A percentile compares a stretch with the other conserved stretches of the same genome.
phyloP scores from a whole-genome alignment of 2,888 invertebrate species.

The Isoperla grammatica region DNA sequence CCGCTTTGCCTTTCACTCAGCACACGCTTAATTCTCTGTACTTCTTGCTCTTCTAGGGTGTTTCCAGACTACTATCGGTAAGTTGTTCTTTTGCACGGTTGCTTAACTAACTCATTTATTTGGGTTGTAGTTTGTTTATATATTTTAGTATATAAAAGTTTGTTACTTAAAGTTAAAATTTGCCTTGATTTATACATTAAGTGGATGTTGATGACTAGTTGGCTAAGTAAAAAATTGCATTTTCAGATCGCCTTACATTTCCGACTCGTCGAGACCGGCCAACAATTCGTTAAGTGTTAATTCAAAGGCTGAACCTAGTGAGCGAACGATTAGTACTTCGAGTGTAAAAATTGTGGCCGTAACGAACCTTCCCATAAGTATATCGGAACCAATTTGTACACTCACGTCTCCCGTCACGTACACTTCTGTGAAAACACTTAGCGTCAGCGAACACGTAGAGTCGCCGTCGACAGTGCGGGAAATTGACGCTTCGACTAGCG shows the following conservation, averaged over 20 bases:
- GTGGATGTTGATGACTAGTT: background rate
- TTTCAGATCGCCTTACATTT: constrained; percentile 31
- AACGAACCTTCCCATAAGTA: constrained; percentile 4
- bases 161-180: too few species aligned
- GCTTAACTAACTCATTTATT: constrained; percentile 16
- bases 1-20: background rate
- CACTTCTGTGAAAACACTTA: constrained; percentile 6
- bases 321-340: background rate
- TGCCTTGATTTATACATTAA: background rate
- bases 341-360: constrained; percentile 16
- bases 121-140: background rate
- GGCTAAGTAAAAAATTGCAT: background rate
- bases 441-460: background rate
- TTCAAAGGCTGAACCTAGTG: background rate
- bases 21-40: constrained; percentile 19
- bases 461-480: background rate
- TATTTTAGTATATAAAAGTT: background rate
- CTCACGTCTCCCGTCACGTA: background rate
- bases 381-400: background rate
- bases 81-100: constrained; percentile 32
- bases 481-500: background rate
- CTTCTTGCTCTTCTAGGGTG: constrained; percentile 42
- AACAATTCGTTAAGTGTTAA: background rate
- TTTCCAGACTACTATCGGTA: constrained; percentile 51
- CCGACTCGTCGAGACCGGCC: background rate